These are phyloP conservation scores for Oriolus oriolus DNA, from an alignment of 2,113 vertebrate species.

Conservation along the genomic window DNA sequence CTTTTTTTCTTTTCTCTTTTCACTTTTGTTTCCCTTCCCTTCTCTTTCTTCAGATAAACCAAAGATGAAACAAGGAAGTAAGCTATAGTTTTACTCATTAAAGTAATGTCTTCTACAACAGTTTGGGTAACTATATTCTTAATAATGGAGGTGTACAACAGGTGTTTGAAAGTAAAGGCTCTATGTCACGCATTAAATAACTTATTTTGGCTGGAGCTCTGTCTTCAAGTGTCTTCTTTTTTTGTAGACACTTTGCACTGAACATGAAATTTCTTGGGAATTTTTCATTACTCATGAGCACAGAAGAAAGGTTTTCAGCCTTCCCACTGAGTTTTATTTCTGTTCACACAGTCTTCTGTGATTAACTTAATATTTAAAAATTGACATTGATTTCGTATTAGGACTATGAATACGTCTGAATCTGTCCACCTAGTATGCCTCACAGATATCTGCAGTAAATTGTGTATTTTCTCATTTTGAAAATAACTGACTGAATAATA, in stretches of 20 bases:
- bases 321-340: background rate
- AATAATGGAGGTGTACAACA: background rate
- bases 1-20: background rate
- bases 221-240: background rate
- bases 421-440: background rate
- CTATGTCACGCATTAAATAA: background rate
- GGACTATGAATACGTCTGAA: background rate
- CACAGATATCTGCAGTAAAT: background rate
- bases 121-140: background rate
- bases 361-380: background rate
- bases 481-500: background rate
- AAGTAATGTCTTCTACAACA: background rate
- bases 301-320: background rate
- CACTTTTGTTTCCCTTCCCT: background rate
- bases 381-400: background rate
- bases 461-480: background rate
- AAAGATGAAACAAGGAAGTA: conserved; percentile 53
- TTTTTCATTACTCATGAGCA: background rate
- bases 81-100: background rate
- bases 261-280: background rate
- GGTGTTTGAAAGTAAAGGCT: background rate
- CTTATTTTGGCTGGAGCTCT: background rate
- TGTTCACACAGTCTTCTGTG: background rate
- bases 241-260: background rate
- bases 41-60: conserved; percentile 32